phyloP scores from a whole-genome alignment of 2,888 invertebrate genomes.

The Protonemura montana region DNA sequence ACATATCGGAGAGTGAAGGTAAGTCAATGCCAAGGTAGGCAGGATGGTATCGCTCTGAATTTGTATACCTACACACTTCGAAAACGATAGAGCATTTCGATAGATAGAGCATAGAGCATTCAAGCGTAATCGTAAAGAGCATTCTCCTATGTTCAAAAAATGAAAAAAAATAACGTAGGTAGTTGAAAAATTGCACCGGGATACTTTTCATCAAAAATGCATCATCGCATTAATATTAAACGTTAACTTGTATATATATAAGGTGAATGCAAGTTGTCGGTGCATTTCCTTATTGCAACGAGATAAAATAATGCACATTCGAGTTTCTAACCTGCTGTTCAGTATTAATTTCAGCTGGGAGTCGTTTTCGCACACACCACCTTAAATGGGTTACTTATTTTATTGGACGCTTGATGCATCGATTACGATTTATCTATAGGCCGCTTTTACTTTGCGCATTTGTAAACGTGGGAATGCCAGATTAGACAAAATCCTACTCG shows the following conservation, averaged over 20 bases:
- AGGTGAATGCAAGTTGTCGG: not conserved
- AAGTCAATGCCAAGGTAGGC: not conserved
- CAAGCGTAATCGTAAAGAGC: not conserved
- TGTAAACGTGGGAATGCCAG: not conserved
- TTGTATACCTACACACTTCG: not conserved
- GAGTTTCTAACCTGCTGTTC: not conserved
- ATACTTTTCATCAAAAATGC: not conserved
- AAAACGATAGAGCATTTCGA: constrained; percentile 1
- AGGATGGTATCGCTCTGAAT: not conserved
- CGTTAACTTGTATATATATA: too few species aligned
- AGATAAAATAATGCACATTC: not conserved
- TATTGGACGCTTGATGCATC: not conserved
- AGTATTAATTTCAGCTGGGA: not conserved
- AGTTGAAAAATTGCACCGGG: not conserved
- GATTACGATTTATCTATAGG: not conserved
- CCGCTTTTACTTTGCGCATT: not conserved
- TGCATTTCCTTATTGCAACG: constrained; percentile 7
- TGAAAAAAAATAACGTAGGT: not conserved
- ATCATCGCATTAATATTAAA: not conserved
- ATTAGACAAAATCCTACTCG: not conserved
- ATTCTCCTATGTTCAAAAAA: not conserved
- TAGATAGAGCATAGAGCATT: too few species aligned
- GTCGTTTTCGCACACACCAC: not conserved
- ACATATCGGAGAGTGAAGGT: not conserved
- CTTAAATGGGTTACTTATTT: constrained; percentile 2